These are phyloP conservation scores for Formica selysi DNA, from an alignment of 1,140 invertebrate species.

Conservation along the genomic window DNA sequence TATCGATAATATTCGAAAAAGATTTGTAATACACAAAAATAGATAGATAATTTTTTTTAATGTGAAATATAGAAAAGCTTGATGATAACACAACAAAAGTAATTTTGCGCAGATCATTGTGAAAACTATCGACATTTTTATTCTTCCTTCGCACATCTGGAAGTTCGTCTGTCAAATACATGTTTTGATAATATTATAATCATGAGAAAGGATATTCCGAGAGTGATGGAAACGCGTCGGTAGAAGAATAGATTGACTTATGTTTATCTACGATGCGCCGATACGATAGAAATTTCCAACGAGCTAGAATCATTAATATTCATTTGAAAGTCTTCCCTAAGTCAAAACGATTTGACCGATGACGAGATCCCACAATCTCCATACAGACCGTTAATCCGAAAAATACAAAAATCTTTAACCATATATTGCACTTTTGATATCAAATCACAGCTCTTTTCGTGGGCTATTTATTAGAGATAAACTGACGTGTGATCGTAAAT, in stretches of 20 bases:
- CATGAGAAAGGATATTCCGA: constrained; percentile 5
- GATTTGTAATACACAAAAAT: neutral
- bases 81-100: neutral
- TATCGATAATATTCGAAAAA: neutral
- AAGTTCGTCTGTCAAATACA: neutral
- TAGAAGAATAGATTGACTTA: constrained; percentile 56
- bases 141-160: neutral
- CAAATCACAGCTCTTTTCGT: neutral
- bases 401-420: neutral
- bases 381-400: neutral
- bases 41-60: neutral
- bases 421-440: neutral
- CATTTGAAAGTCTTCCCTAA: constrained; percentile 34
- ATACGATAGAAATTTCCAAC: constrained; percentile 37
- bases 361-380: neutral
- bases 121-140: constrained; percentile 13
- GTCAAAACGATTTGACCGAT: neutral
- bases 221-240: neutral
- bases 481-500: neutral
- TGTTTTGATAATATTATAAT: constrained; percentile 21
- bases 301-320: constrained; percentile 54
- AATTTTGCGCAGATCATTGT: constrained; percentile 36
- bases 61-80: neutral
- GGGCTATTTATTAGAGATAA: neutral
- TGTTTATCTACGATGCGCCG: constrained; percentile 9